Conservation (phyloP, 2,888 invertebrate species). For the Chesias legatella region DNA sequence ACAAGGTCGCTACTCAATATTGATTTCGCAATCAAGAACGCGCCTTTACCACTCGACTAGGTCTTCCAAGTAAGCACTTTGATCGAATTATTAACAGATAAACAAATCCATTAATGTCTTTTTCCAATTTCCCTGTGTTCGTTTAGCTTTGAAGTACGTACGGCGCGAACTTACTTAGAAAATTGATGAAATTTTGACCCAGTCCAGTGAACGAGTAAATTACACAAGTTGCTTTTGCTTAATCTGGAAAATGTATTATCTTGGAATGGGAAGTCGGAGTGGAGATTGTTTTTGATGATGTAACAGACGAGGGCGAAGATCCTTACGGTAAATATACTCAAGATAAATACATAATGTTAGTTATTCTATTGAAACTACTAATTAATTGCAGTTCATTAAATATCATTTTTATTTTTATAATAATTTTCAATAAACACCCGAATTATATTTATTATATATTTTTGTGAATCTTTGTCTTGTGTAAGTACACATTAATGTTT, state of each 20-base stretch:
- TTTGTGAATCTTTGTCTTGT: too few species aligned
- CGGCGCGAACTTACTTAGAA: conserved; percentile 17
- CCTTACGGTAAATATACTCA: background rate
- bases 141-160: conserved; percentile 17
- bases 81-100: conserved; percentile 13
- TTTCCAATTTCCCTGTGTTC: conserved; percentile 13
- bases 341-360: background rate
- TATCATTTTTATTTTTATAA: too few species aligned
- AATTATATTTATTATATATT: too few species aligned
- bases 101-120: conserved; percentile 8
- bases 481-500: too few species aligned
- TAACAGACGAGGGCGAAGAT: background rate
- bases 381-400: too few species aligned
- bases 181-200: conserved; percentile 22
- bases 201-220: conserved; percentile 9
- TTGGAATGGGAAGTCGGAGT: background rate
- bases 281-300: background rate
- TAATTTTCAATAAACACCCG: too few species aligned
- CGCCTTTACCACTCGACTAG: too few species aligned
- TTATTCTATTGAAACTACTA: too few species aligned
- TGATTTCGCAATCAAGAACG: too few species aligned
- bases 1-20: too few species aligned
- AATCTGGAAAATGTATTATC: background rate
- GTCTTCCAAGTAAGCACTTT: background rate
- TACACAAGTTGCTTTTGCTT: background rate